phyloP scores from a whole-genome alignment of 2,797 vertebrate species.

The Enteromius anoplus region DNA sequence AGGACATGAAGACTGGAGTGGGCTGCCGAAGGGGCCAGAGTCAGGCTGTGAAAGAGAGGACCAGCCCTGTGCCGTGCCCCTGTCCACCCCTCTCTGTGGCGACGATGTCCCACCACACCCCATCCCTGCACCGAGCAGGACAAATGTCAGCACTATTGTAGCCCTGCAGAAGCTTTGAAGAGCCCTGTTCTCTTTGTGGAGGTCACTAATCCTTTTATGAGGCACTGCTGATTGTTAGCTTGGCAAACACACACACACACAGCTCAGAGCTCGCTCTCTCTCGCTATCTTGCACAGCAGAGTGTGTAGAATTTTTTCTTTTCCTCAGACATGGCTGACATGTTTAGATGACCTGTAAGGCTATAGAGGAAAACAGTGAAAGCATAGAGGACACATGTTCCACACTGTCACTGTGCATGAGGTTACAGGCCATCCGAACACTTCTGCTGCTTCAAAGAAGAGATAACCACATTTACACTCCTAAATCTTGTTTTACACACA shows the following conservation, averaged over 20 bases:
- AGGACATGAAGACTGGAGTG: slow-evolving; percentile 84
- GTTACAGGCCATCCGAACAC: slow-evolving; percentile 61
- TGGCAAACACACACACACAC: slow-evolving; percentile 58
- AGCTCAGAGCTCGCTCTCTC: slow-evolving; percentile 10
- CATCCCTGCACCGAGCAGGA: slow-evolving; percentile 81
- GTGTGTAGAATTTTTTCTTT: slow-evolving; percentile 55
- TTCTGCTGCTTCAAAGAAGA: slow-evolving; percentile 50
- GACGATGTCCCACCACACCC: slow-evolving; percentile 69
- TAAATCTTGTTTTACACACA: slow-evolving; percentile 55
- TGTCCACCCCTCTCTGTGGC: slow-evolving; percentile 76
- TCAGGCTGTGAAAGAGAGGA: slow-evolving; percentile 78
- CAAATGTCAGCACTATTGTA: slow-evolving; percentile 87
- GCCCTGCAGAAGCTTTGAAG: slow-evolving; percentile 80
- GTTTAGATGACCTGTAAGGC: slow-evolving; percentile 69
- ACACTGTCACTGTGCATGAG: slow-evolving; percentile 66
- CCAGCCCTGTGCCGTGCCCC: slow-evolving; percentile 77
- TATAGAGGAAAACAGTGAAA: slow-evolving; percentile 61
- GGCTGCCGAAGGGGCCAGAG: slow-evolving; percentile 77
- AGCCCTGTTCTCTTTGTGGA: slow-evolving; percentile 80
- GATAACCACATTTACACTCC: slow-evolving; percentile 49
- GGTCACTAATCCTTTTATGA: slow-evolving; percentile 84
- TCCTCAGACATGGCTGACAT: slow-evolving; percentile 55
- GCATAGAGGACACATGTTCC: slow-evolving; percentile 71
- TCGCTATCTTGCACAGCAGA: slow-evolving; percentile 23
- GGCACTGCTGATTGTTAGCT: slow-evolving; percentile 75